These are phyloP conservation scores for Odontamblyopus lacepedii DNA, from an alignment of 2,797 vertebrate species.

Conservation along the genomic window DNA sequence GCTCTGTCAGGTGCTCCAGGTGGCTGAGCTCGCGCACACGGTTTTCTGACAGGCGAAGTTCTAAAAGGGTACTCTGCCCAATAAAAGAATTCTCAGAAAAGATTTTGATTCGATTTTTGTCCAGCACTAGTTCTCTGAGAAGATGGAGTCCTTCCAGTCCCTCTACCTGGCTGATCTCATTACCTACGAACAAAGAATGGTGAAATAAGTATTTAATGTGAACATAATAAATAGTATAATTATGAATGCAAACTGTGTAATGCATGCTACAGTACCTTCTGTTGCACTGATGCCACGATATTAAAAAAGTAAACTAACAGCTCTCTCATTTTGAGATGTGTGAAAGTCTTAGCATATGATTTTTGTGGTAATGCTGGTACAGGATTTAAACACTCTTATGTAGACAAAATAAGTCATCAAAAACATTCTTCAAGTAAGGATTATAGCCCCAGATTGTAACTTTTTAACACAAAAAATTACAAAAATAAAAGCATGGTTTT, in stretches of 20 bases:
- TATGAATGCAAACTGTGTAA: neutral
- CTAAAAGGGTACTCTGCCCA: conserved; percentile 75
- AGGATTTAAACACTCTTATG: neutral
- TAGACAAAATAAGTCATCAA: neutral
- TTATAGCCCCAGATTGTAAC: neutral
- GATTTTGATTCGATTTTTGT: conserved; percentile 83
- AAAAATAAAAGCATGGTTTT: no score
- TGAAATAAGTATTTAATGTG: neutral
- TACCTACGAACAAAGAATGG: conserved; percentile 66
- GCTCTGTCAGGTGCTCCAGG: conserved; percentile 76
- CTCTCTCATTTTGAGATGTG: neutral
- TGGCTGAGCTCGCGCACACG: conserved; percentile 82
- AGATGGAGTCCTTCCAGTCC: conserved; percentile 81
- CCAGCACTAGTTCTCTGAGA: conserved; percentile 83
- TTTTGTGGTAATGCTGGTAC: no score
- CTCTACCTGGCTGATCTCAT: conserved; percentile 87
- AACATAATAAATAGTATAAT: neutral
- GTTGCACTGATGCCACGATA: neutral
- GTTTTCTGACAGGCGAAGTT: conserved; percentile 84
- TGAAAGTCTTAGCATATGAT: neutral
- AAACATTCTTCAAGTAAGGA: neutral
- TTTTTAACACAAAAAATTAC: no score
- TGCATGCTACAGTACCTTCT: neutral
- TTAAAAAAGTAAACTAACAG: neutral
- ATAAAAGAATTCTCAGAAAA: conserved; percentile 80